Conservation (phyloP, 2,113 vertebrate species). For the Heliornis fulica region DNA sequence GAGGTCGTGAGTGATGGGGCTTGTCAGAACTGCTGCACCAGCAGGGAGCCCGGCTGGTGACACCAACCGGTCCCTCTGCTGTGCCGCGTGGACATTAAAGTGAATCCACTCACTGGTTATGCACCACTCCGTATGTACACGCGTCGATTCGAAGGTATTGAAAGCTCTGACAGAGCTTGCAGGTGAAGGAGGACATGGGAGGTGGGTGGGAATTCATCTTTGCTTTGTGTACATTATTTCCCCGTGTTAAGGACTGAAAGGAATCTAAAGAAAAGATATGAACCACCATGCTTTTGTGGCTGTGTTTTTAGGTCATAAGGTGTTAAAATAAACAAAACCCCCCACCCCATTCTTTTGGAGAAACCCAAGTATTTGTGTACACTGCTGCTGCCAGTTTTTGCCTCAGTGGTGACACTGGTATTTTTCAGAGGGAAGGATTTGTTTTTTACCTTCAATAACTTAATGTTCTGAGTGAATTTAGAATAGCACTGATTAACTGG, state of each 20-base stretch:
- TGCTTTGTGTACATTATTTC: rapidly evolving
- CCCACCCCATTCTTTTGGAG: background rate
- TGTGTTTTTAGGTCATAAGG: background rate
- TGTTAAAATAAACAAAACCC: background rate
- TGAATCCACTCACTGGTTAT: background rate
- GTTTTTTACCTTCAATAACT: conserved; percentile 6
- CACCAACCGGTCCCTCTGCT: background rate
- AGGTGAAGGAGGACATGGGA: background rate
- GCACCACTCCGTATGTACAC: background rate
- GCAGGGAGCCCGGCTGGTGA: background rate
- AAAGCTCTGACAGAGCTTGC: background rate
- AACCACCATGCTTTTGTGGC: background rate
- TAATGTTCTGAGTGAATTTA: conserved; percentile 42
- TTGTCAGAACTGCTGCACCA: background rate
- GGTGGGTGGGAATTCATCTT: background rate
- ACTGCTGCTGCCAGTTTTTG: background rate
- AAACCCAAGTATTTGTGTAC: conserved; percentile 9
- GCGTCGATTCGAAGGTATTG: background rate
- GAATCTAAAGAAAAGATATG: background rate
- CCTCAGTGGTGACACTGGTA: background rate
- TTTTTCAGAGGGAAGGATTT: conserved; percentile 30
- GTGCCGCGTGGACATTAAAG: background rate
- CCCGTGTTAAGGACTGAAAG: background rate
- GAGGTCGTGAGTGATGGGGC: rapidly evolving
- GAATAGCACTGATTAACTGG: conserved; percentile 35